Conservation (phyloP, 1,140 invertebrate species). For the Drosophila pseudoananassae region DNA sequence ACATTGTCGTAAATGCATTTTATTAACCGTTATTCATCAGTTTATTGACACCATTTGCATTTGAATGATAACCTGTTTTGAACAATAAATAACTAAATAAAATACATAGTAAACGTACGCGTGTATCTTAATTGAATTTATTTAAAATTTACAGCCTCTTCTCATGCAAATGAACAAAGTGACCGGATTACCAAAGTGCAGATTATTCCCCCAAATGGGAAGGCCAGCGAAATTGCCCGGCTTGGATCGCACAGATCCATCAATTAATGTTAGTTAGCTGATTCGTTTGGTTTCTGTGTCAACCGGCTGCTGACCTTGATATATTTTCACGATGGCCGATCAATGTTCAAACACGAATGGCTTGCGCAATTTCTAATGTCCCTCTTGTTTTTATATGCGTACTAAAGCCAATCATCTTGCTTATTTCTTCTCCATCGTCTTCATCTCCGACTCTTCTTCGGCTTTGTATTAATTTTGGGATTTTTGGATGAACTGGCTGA, state of each 20-base stretch:
- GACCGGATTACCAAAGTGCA: slow-evolving; percentile 23
- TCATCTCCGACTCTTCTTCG: slow-evolving; percentile 20
- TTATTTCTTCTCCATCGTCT: slow-evolving; percentile 19
- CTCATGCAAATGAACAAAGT: slow-evolving; percentile 44
- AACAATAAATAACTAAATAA: slow-evolving; percentile 40
- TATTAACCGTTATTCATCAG: slow-evolving; percentile 28
- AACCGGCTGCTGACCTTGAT: slow-evolving; percentile 75
- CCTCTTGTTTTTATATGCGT: slow-evolving; percentile 70
- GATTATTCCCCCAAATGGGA: slow-evolving; percentile 29
- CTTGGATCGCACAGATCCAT: slow-evolving; percentile 63
- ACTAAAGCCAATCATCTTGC: slow-evolving; percentile 62
- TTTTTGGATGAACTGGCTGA: slow-evolving; percentile 11
- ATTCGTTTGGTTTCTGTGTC: slow-evolving; percentile 76
- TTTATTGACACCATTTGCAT: slow-evolving; percentile 45
- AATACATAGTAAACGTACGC: slow-evolving; percentile 8
- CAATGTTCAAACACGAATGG: slow-evolving; percentile 53
- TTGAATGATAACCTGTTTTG: slow-evolving; percentile 28
- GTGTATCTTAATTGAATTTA: slow-evolving; percentile 31
- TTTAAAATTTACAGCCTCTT: slow-evolving; percentile 34
- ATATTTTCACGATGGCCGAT: slow-evolving; percentile 73
- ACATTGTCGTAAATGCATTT: slow-evolving; percentile 43
- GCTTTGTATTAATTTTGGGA: slow-evolving; percentile 1
- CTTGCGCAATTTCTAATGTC: slow-evolving; percentile 77
- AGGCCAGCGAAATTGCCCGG: slow-evolving; percentile 36
- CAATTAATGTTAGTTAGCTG: slow-evolving; percentile 78